Base-by-base conservation (phyloP, 2,888 invertebrate species). In the Calliscelio sp. region DNA sequence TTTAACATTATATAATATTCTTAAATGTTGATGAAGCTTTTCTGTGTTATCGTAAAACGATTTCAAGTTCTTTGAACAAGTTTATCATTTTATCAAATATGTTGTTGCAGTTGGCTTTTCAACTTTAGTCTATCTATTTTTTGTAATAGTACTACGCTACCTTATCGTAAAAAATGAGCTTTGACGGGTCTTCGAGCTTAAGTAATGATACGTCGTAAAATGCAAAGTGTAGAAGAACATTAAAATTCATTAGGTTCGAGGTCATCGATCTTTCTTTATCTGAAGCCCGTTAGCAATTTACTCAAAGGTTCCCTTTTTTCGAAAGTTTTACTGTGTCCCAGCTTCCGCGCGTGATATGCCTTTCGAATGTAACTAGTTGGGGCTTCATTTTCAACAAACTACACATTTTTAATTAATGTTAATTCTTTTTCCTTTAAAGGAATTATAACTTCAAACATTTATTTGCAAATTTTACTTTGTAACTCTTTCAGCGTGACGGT, bases 181-280 rank as follows among this genome's bases (percentile, higher is more conserved):
- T 84, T 79, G 84, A 80, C 79, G 84, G 70, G 74, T 79, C 79
- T 74, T 84, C 75, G 78, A 84, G 84, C 75, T 83, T 83, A 83
- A 84, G 75, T 84, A 84, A 84, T 79, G 84, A 80, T 83, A 68
- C 82, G 81, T 86, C 86, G 85, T 85, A 85, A 86, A 86, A 85
- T 85, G 74, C 79, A 78, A 84, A 85, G 73, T 65, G 79, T 75
- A 73, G 84, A 74, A 74, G 85, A 84, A 84, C 86, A 86, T 86
- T 85, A 85, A 86, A 86, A 86, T 86, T 86, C 86, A 86, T 74
- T 73, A 79, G 73, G 83, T 59, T 77, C 68, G 85, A 85, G 86
- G 86, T 87, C 85, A 84, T 86, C 85, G 86, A 86, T 87, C 86
- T 80, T 87, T 85, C 79, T 79, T 71, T 80, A 81, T 79, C 82